Percentiles rank a stretch among this genome's conserved stretches.
Evolutionary conservation across 2,797 vertebrate genomes (phyloP).

Genomic region (Leptoclinus maculatus): DNA sequence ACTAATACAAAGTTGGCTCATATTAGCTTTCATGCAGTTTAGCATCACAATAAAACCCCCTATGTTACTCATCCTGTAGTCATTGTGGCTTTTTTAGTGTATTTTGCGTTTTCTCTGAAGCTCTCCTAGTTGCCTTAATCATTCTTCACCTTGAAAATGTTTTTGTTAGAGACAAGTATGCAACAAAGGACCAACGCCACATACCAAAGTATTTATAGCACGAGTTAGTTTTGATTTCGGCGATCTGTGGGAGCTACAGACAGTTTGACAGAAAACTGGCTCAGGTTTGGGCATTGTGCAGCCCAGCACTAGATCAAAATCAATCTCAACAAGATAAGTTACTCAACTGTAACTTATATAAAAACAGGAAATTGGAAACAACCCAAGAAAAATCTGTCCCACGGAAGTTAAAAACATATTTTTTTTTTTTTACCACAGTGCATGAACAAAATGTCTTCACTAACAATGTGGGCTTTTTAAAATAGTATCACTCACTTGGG

Average conservation of each 20-base stretch:
- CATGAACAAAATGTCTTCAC: no score
- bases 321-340: not conserved
- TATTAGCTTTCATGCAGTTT: not conserved
- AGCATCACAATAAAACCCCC: not conserved
- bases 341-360: no score
- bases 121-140: not conserved
- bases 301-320: no score
- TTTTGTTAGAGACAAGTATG: not conserved
- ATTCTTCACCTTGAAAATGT: not conserved
- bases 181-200: not conserved
- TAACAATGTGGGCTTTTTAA: not conserved
- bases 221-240: not conserved
- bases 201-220: not conserved
- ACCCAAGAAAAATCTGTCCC: no score
- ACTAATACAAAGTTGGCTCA: not conserved
- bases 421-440: not conserved
- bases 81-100: not conserved
- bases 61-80: not conserved
- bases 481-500: constrained; percentile 82
- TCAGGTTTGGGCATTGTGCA: not conserved
- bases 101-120: not conserved
- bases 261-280: not conserved
- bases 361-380: no score
- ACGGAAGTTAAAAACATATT: no score
- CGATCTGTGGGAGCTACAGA: not conserved